Percentiles rank a stretch among this genome's conserved stretches.
phyloP scores from a whole-genome alignment of 2,113 vertebrate genomes.

The Mugil cephalus region DNA sequence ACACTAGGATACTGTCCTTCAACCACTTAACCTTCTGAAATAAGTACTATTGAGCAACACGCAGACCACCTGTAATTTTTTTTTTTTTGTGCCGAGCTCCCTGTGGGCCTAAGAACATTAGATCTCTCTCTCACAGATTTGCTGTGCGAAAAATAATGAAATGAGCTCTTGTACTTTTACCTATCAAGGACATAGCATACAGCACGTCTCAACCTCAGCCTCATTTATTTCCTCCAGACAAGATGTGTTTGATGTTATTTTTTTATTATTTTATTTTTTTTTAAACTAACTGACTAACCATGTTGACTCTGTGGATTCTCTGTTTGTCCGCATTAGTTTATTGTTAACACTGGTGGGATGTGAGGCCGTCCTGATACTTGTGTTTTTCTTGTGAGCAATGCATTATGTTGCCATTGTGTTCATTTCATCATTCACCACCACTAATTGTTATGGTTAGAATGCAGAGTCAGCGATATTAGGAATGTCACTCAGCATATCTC shows the following conservation, averaged over 20 bases:
- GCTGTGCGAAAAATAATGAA: not conserved
- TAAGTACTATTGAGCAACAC: not conserved
- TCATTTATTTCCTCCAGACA: constrained; percentile 18
- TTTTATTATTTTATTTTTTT: too few relatives aligned
- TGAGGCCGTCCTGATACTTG: not conserved
- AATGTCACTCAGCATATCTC: too few relatives aligned
- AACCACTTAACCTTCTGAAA: not conserved
- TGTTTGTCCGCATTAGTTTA: constrained; percentile 13
- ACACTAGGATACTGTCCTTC: constrained; percentile 3
- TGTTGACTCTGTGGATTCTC: not conserved
- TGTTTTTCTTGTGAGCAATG: too few relatives aligned
- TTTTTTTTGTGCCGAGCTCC: constrained; percentile 19
- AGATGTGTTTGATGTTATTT: too few relatives aligned
- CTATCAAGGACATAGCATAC: constrained; percentile 30
- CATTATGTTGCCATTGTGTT: too few relatives aligned
- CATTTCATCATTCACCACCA: too few relatives aligned
- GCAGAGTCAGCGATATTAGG: too few relatives aligned
- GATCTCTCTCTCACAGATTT: not conserved
- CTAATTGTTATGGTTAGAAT: too few relatives aligned
- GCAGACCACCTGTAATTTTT: not conserved
- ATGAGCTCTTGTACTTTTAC: too few relatives aligned
- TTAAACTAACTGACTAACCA: not conserved
- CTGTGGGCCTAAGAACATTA: not conserved
- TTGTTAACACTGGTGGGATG: not conserved
- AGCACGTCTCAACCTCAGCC: constrained; percentile 15